Evolutionary conservation across 2,113 vertebrate species (phyloP).

Genomic region (Peromyscus californicus): DNA sequence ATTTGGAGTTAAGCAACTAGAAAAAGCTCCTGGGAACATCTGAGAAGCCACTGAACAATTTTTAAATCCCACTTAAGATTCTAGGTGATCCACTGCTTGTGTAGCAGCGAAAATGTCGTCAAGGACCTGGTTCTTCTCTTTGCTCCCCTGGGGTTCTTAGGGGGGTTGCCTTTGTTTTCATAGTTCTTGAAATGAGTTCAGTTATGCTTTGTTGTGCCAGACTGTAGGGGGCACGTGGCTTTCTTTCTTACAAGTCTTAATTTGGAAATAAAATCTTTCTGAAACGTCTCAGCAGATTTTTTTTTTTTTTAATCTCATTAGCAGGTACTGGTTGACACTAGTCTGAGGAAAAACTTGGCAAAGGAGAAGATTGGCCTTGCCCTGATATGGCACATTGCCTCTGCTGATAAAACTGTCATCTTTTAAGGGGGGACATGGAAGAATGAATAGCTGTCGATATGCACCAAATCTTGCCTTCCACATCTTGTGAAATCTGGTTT

Average conservation of each 20-base stretch:
- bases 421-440: conserved; percentile 6
- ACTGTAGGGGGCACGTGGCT: neutral
- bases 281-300: neutral
- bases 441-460: neutral
- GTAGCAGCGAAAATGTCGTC: neutral
- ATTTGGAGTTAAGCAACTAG: conserved; percentile 51
- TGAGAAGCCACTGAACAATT: conserved; percentile 51
- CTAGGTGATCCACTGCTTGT: neutral
- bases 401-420: neutral
- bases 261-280: conserved; percentile 56
- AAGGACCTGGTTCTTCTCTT: conserved; percentile 12
- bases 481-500: conserved; percentile 50
- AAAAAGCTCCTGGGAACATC: conserved; percentile 53
- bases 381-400: neutral
- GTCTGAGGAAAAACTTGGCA: neutral
- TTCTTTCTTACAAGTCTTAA: conserved; percentile 43
- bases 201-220: neutral
- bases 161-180: conserved; percentile 12
- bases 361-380: neutral
- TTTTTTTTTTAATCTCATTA: conserved; percentile 18
- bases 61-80: conserved; percentile 1
- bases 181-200: neutral
- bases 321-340: conserved; percentile 19
- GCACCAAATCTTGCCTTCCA: conserved; percentile 37
- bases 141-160: neutral